Base-by-base conservation (phyloP, 2,113 vertebrate species). In the Aspidoscelis tigris region DNA sequence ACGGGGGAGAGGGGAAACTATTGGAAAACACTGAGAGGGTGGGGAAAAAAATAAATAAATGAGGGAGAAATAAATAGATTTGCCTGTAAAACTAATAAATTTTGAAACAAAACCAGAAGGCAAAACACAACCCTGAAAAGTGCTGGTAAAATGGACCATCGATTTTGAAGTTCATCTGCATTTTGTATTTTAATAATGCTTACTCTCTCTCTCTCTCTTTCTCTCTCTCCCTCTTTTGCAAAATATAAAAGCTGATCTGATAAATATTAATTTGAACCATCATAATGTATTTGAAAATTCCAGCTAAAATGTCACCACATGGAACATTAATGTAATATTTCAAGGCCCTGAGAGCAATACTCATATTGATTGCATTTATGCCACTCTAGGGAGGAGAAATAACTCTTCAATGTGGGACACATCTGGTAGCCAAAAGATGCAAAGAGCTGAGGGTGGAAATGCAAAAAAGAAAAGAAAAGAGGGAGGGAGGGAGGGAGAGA, bases 341-440 rank as follows among this genome's bases (percentile, higher is more conserved):
- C 98, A 99, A 97, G 98, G 98, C 98, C 97, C 98, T 99, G 98
- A 99, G 98, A 99, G 98, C 98, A 98, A 99, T 98, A 98, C 98
- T 99, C 98, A 99, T 99, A 99, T 99, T 99, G 99, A 99, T 99
- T 99, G 98, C 99, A 98, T 99, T 99, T 99, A 99, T 99, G 99
- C 98, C 98, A 99, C 99, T 99, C 99, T 97, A 97, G 99, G 99
- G 99, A 99, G 96, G 97, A 98, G 97, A 98, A 98, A 99, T 99
- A 99, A 99, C 99, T 99, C 98, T 98, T 99, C 98, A 97, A 96
- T 96, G 98, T 98, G 97, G 98, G 98, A 98, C 98, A 99, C 98
- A 99, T 99, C 98, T 99, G 98, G 98, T 98, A 98, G 97, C 97
- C 98, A 98, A 99, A 61, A 98, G 97, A 98, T 98, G 98, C 97